Conservation (phyloP, 2,888 invertebrate species). For the Cephus pulcher region DNA sequence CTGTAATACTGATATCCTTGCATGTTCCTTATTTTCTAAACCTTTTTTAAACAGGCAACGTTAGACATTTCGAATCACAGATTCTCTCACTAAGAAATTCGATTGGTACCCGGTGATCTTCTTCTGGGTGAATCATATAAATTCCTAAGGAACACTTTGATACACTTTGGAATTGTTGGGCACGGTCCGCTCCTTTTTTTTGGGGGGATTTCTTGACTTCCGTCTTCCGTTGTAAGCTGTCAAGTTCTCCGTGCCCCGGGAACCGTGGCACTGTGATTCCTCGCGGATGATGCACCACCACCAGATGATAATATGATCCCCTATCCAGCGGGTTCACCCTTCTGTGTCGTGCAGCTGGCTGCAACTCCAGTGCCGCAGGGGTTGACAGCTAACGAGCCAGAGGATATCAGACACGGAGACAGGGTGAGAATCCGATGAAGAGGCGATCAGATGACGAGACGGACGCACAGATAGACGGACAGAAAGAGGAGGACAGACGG, state of each 20-base stretch:
- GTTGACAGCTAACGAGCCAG: not conserved
- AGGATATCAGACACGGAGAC: not conserved
- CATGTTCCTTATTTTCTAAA: not conserved
- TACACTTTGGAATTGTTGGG: not conserved
- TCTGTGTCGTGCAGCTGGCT: not conserved
- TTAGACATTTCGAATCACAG: not conserved
- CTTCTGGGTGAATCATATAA: not conserved
- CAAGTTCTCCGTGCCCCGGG: not conserved
- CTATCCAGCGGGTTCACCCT: not conserved
- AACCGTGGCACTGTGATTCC: not conserved
- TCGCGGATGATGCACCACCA: not conserved
- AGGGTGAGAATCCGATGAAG: not conserved
- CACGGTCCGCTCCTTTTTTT: not conserved
- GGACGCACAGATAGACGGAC: slow-evolving; percentile 24
- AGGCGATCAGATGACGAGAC: not conserved
- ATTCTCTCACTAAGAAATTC: too few relatives aligned
- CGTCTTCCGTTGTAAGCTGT: not conserved
- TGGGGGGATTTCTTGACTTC: not conserved
- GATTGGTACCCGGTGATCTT: too few relatives aligned
- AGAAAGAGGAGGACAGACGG: slow-evolving; percentile 20
- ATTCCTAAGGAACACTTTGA: not conserved
- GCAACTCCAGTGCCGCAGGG: not conserved
- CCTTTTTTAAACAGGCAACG: not conserved
- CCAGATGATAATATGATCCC: not conserved
- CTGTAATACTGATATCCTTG: not conserved